phyloP scores from a whole-genome alignment of 2,113 vertebrate genomes.

The Silurus glanis region DNA sequence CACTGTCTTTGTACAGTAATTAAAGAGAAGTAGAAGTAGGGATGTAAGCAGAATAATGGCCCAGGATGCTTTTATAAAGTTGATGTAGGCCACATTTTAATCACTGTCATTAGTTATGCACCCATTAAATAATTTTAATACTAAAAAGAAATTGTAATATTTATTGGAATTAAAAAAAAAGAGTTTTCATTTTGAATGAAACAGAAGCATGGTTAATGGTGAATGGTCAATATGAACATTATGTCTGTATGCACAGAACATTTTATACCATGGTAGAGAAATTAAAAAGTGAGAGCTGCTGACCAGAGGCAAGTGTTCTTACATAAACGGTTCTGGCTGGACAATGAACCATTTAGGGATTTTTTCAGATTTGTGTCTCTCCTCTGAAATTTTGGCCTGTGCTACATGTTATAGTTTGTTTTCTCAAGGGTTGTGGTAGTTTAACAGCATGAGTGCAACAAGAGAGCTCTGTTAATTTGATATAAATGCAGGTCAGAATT shows the following conservation, averaged over 20 bases:
- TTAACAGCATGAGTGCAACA: conserved; percentile 40
- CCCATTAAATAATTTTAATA: conserved; percentile 43
- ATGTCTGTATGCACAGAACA: conserved; percentile 36
- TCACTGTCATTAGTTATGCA: conserved; percentile 50
- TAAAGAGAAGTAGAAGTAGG: conserved; percentile 25
- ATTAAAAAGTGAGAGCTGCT: conserved; percentile 24
- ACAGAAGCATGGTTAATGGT: neutral
- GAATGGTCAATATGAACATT: neutral
- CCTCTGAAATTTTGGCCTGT: conserved; percentile 22
- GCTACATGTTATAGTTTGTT: conserved; percentile 48
- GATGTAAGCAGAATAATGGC: conserved; percentile 51
- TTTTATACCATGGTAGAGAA: neutral
- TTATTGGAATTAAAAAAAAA: conserved; percentile 68
- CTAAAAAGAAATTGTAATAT: conserved; percentile 55
- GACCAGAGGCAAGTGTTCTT: conserved; percentile 30
- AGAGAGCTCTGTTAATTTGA: conserved; percentile 48
- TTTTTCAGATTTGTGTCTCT: conserved; percentile 34
- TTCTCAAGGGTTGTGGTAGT: conserved; percentile 44
- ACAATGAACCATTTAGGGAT: conserved; percentile 30
- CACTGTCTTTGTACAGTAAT: conserved; percentile 46
- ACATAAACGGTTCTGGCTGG: conserved; percentile 28
- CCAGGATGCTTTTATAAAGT: conserved; percentile 55
- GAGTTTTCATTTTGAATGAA: conserved; percentile 48
- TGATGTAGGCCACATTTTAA: conserved; percentile 45
- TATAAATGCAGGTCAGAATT: conserved; percentile 50